Percentiles rank a stretch among this genome's conserved stretches.
Evolutionary conservation across 2,888 invertebrate genomes (phyloP).

Genomic region (Odontothrips loti): DNA sequence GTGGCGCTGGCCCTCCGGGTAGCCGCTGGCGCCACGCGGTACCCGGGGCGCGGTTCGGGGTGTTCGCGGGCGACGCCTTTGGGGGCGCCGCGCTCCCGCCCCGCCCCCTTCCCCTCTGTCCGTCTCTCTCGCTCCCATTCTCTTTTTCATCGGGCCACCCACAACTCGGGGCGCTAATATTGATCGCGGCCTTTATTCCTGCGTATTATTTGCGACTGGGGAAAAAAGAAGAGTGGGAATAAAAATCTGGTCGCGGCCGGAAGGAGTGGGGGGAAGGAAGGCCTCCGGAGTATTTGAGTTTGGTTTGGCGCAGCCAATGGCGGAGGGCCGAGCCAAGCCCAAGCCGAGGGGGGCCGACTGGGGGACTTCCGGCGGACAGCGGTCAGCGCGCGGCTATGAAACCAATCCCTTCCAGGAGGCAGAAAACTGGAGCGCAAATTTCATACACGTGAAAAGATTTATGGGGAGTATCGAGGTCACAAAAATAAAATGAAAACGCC

Average conservation of each 20-base stretch:
- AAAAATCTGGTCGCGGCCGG: not conserved
- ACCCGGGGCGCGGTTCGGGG: too few species aligned
- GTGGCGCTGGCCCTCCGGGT: not conserved
- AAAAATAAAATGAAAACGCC: too few species aligned
- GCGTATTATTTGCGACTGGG: constrained; percentile 16
- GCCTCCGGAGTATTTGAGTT: constrained; percentile 25
- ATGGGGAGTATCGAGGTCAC: too few species aligned
- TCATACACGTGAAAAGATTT: too few species aligned
- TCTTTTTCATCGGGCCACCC: constrained; percentile 8
- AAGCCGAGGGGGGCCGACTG: too few species aligned
- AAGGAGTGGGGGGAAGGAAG: not conserved
- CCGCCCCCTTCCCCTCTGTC: not conserved
- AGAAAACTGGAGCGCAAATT: too few species aligned
- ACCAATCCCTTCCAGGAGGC: too few species aligned
- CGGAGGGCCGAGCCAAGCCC: too few species aligned
- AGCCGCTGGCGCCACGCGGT: too few species aligned
- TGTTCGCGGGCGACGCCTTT: too few species aligned
- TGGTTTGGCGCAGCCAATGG: not conserved
- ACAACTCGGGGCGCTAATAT: constrained; percentile 13
- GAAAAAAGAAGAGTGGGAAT: not conserved
- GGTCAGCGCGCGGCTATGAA: too few species aligned
- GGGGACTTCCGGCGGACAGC: constrained; percentile 1
- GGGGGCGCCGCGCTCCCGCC: not conserved
- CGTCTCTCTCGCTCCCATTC: not conserved
- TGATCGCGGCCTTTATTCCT: constrained; percentile 21